These are phyloP conservation scores for Ophraella communa DNA, from an alignment of 2,888 invertebrate genomes.

Conservation along the genomic window DNA sequence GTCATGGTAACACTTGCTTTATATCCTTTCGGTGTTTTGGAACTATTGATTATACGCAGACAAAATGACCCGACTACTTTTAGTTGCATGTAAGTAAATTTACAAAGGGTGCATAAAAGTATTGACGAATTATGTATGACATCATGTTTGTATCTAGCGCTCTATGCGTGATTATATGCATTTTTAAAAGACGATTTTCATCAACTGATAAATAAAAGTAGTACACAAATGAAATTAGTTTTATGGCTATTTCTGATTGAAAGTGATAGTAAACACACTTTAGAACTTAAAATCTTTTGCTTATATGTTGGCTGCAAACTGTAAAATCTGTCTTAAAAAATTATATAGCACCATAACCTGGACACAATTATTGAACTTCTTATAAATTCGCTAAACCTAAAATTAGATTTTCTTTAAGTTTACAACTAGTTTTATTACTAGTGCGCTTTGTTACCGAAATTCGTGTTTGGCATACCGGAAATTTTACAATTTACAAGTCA, in stretches of 20 bases:
- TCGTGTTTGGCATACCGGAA: not conserved
- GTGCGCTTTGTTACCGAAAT: not conserved
- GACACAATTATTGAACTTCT: not conserved
- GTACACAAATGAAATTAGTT: not conserved
- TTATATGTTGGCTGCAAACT: no score
- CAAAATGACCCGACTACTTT: not conserved
- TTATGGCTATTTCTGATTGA: not conserved
- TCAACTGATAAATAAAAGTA: not conserved
- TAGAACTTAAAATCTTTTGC: not conserved
- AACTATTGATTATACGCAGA: not conserved
- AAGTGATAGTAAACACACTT: not conserved
- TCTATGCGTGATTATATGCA: not conserved
- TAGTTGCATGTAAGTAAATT: slow-evolving; percentile 3
- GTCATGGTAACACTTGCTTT: no score
- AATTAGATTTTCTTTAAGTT: not conserved
- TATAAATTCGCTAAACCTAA: not conserved
- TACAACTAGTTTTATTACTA: not conserved
- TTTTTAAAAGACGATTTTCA: not conserved
- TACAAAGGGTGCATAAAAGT: slow-evolving; percentile 3
- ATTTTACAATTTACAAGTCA: not conserved
- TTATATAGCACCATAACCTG: not conserved
- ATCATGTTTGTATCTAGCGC: slow-evolving; percentile 17
- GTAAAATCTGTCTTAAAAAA: not conserved
- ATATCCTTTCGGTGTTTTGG: no score
- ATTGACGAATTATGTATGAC: slow-evolving; percentile 18